A percentile compares a stretch with the other conserved stretches of the same genome.
Evolutionary conservation across 1,140 invertebrate species (phyloP).

Genomic region (Teleogryllus occipitalis): DNA sequence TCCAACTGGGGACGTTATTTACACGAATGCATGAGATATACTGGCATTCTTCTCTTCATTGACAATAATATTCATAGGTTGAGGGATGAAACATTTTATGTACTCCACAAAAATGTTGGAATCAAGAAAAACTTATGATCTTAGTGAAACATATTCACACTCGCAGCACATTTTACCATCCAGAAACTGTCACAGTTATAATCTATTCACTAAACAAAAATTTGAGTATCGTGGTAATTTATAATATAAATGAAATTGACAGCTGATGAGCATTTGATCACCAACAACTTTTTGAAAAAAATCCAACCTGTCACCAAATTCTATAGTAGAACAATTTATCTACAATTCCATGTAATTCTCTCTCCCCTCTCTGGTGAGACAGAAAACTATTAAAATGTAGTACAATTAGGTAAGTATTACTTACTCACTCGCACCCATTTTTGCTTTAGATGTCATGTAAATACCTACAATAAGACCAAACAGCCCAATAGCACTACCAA

Average conservation of each 20-base stretch:
- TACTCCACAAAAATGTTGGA: too few relatives aligned
- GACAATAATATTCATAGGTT: too few relatives aligned
- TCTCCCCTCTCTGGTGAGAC: neutral
- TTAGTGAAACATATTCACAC: too few relatives aligned
- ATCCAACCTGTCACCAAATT: neutral
- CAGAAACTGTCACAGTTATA: too few relatives aligned
- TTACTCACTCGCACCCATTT: conserved; percentile 46
- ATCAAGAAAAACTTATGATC: too few relatives aligned
- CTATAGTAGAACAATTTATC: neutral
- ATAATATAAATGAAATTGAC: neutral
- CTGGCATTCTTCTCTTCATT: too few relatives aligned
- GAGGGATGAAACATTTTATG: too few relatives aligned
- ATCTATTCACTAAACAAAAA: neutral
- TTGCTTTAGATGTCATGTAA: conserved; percentile 66
- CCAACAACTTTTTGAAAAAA: neutral
- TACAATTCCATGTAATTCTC: neutral
- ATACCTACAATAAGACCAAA: conserved; percentile 98
- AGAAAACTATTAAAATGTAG: too few relatives aligned
- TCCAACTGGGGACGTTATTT: too few relatives aligned
- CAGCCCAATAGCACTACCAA: conserved; percentile 93
- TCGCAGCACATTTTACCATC: too few relatives aligned
- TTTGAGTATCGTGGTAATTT: neutral
- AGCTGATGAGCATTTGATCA: too few relatives aligned
- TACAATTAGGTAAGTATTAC: neutral
- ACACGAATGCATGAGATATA: too few relatives aligned